Percentiles rank a stretch among this genome's conserved stretches.
Evolutionary conservation across 1,140 invertebrate species (phyloP).

Genomic region (Bombus affinis): DNA sequence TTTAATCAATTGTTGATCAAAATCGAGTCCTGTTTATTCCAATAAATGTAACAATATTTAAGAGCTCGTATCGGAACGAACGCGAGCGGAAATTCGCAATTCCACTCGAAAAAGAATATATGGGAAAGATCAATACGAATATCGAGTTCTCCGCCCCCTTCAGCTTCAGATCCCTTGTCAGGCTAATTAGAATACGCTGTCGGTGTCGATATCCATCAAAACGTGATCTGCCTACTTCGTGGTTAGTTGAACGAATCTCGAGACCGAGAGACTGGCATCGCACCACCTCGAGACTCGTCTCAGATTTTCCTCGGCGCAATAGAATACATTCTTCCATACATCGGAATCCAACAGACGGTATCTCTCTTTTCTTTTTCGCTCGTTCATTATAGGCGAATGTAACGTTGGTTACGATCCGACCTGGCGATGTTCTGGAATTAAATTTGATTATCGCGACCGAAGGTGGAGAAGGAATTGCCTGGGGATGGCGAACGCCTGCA

Average conservation of each 20-base stretch:
- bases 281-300: not conserved
- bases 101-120: too few species aligned
- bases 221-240: conserved; percentile 13
- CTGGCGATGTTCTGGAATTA: conserved; percentile 69
- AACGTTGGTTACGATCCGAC: conserved; percentile 72
- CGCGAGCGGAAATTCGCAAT: too few species aligned
- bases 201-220: conserved; percentile 17
- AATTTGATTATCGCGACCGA: conserved; percentile 74
- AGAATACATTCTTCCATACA: conserved; percentile 44
- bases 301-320: conserved; percentile 62
- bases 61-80: not conserved
- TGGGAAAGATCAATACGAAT: too few species aligned
- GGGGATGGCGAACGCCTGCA: too few species aligned
- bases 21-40: too few species aligned
- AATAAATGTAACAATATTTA: not conserved
- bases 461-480: not conserved
- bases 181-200: not conserved
- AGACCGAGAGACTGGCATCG: not conserved
- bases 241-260: conserved; percentile 25
- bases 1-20: conserved; percentile 12
- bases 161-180: too few species aligned
- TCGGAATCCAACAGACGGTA: conserved; percentile 32
- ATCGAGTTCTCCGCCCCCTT: not conserved
- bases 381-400: conserved; percentile 63
- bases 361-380: not conserved